Evolutionary conservation across 2,797 vertebrate species (phyloP).

Genomic region (Lutjanus argentimaculatus): DNA sequence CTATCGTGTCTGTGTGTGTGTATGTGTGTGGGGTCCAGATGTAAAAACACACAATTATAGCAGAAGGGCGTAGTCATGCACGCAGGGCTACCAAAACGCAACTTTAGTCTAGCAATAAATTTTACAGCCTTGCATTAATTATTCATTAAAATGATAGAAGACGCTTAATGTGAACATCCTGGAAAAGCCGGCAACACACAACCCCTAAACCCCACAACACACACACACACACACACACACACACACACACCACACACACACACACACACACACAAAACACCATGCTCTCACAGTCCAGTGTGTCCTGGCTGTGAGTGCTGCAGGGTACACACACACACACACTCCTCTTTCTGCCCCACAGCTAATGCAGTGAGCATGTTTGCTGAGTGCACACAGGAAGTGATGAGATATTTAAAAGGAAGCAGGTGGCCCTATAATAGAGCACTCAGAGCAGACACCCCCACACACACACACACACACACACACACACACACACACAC

Average conservation of each 20-base stretch:
- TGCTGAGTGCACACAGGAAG: conserved; percentile 68
- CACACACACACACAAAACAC: conserved; percentile 3
- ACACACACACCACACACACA: conserved; percentile 24
- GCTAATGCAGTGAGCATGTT: conserved; percentile 65
- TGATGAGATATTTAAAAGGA: conserved; percentile 80
- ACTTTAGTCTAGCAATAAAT: conserved; percentile 25
- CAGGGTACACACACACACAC: conserved; percentile 21
- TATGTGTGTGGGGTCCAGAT: not conserved
- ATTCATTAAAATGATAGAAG: conserved; percentile 66
- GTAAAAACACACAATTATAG: conserved; percentile 14
- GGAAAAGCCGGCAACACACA: conserved; percentile 45
- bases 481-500: conserved; percentile 9
- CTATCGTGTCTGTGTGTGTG: not conserved
- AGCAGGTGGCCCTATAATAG: conserved; percentile 62
- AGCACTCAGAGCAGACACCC: conserved; percentile 53
- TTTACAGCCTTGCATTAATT: conserved; percentile 57
- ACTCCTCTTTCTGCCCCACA: conserved; percentile 8
- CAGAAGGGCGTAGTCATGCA: not conserved
- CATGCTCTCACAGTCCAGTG: not conserved
- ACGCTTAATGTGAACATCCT: conserved; percentile 58
- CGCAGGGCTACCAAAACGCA: not conserved
- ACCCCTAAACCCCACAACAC: conserved; percentile 25
- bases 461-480: conserved; percentile 13
- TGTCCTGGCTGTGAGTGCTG: conserved; percentile 26
- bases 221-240: conserved; percentile 4